A percentile compares a stretch with the other conserved stretches of the same genome.
These are phyloP conservation scores for Girardia tigrina DNA, from an alignment of 2,888 invertebrate genomes.

Conservation along the genomic window DNA sequence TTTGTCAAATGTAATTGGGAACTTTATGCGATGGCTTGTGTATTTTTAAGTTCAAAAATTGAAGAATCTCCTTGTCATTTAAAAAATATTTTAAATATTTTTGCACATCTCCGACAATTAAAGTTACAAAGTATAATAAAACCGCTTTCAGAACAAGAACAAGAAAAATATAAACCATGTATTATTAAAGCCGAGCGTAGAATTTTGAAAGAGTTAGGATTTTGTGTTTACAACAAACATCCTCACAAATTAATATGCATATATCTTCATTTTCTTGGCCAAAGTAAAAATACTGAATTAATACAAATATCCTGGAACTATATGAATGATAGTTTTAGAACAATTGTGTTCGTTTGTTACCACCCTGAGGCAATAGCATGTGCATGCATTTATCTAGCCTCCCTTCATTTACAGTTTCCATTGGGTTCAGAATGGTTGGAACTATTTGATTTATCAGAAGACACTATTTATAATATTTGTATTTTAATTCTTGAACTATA, in stretches of 20 bases:
- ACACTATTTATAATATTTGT: conserved; percentile 70
- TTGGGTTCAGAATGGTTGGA: conserved; percentile 77
- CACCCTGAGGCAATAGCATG: conserved; percentile 94
- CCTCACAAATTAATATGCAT: conserved; percentile 90
- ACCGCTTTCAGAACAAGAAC: conserved; percentile 81
- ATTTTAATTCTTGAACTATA: conserved; percentile 69
- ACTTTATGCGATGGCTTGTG: conserved; percentile 81
- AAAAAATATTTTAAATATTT: conserved; percentile 90
- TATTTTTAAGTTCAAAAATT: conserved; percentile 91
- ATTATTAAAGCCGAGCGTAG: conserved; percentile 82
- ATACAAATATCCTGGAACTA: too few species aligned
- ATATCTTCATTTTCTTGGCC: too few species aligned
- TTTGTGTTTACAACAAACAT: conserved; percentile 97
- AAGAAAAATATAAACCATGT: conserved; percentile 82
- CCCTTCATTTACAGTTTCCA: conserved; percentile 69
- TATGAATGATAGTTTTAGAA: conserved; percentile 94
- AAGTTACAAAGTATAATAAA: conserved; percentile 75
- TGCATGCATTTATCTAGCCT: conserved; percentile 91
- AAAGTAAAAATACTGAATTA: too few species aligned
- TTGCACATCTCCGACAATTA: conserved; percentile 90
- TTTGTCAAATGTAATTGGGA: conserved; percentile 61
- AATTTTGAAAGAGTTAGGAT: conserved; percentile 86
- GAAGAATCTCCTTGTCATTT: conserved; percentile 90
- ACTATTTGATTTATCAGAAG: conserved; percentile 69
- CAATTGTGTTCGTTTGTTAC: conserved; percentile 86